Conservation (phyloP, 2,888 invertebrate genomes). For the Lepidocyrtoides sp. region DNA sequence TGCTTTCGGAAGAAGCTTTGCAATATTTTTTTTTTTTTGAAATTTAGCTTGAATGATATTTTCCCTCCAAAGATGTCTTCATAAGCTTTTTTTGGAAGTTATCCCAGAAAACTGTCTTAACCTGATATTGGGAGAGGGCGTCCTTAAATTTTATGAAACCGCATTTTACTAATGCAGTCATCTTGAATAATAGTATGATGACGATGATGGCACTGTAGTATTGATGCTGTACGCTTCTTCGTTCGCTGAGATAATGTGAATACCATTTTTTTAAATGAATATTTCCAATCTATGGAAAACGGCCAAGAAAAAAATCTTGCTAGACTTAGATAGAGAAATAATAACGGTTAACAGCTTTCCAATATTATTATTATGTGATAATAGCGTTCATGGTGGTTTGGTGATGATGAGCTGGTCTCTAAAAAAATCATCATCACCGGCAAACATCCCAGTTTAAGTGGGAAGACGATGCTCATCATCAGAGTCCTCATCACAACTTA, state of each 20-base stretch:
- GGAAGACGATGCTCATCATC: slow-evolving; percentile 4
- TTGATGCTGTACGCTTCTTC: too few relatives aligned
- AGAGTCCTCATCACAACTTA: too few relatives aligned
- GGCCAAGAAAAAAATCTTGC: slow-evolving; percentile 47
- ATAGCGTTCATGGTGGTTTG: neutral
- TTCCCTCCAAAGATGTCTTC: neutral
- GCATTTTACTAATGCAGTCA: slow-evolving; percentile 3
- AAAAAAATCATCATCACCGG: neutral
- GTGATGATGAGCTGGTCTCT: neutral
- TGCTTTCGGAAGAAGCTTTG: neutral
- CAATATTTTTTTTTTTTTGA: neutral
- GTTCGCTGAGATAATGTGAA: neutral
- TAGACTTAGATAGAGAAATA: neutral
- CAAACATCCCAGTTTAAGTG: neutral
- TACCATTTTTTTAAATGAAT: neutral
- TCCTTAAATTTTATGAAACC: slow-evolving; percentile 44
- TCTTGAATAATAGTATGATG: neutral
- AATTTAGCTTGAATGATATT: neutral
- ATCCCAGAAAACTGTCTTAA: slow-evolving; percentile 37
- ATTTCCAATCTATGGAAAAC: slow-evolving; percentile 60
- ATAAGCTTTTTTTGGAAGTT: slow-evolving; percentile 25
- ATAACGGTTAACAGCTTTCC: slow-evolving; percentile 11
- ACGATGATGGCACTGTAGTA: neutral
- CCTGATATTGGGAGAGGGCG: slow-evolving; percentile 31
- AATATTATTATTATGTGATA: neutral